Conservation (phyloP, 2,797 vertebrate genomes). For the Schizopygopsis malacanthus region DNA sequence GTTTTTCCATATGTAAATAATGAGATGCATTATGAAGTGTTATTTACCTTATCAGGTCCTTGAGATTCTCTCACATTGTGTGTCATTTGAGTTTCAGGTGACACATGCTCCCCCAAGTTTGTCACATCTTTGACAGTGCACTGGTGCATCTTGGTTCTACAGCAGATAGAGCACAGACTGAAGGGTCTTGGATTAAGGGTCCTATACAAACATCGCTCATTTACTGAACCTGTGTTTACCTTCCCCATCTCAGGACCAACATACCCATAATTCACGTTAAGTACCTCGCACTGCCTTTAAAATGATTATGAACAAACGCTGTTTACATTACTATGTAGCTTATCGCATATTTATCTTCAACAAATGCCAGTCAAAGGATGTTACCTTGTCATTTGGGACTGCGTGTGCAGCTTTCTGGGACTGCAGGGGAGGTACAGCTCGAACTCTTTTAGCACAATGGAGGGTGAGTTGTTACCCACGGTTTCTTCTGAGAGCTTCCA, state of each 20-base stretch:
- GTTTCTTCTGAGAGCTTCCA: constrained; percentile 69
- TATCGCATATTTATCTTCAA: constrained; percentile 37
- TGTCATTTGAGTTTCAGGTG: background rate
- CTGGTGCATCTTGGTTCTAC: constrained; percentile 24
- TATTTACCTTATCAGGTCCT: constrained; percentile 33
- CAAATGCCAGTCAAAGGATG: constrained; percentile 43
- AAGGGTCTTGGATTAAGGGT: constrained; percentile 21
- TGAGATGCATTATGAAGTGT: background rate
- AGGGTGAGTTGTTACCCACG: constrained; percentile 31
- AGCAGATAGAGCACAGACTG: constrained; percentile 32
- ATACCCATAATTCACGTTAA: constrained; percentile 43
- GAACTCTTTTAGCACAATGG: constrained; percentile 73
- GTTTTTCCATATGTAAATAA: background rate
- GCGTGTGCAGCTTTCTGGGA: constrained; percentile 65
- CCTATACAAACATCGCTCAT: constrained; percentile 47
- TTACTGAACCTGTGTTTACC: constrained; percentile 34
- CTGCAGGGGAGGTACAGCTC: constrained; percentile 75
- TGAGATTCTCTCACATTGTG: background rate
- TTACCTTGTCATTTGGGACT: constrained; percentile 74
- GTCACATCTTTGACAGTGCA: constrained; percentile 7
- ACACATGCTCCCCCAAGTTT: background rate
- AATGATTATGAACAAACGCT: constrained; percentile 7
- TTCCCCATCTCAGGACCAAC: constrained; percentile 22
- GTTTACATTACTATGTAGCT: constrained; percentile 32
- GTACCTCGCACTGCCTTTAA: constrained; percentile 18